phyloP scores from a whole-genome alignment of 2,797 vertebrate species.

The Leptodactylus fallax region DNA sequence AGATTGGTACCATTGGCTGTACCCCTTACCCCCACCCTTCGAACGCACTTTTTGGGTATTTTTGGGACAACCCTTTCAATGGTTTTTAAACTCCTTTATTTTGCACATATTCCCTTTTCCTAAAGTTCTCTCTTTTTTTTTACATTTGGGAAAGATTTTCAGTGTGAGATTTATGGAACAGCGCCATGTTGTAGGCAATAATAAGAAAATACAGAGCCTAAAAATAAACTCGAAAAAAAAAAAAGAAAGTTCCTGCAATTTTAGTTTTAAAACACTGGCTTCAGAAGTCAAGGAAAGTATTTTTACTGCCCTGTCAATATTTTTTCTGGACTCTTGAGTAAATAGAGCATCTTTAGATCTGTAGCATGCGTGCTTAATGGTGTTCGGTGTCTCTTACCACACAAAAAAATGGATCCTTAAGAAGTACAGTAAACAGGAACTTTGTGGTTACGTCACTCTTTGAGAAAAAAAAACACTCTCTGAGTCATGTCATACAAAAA shows the following conservation, averaged over 20 bases:
- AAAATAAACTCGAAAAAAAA: slow-evolving; percentile 75
- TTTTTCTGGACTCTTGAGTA: slow-evolving; percentile 80
- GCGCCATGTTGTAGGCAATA: slow-evolving; percentile 65
- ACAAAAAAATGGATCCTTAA: slow-evolving; percentile 79
- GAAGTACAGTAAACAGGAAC: slow-evolving; percentile 80
- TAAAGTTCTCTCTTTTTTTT: slow-evolving; percentile 57
- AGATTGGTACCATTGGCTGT: background rate
- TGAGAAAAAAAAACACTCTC: slow-evolving; percentile 62
- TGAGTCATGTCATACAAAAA: slow-evolving; percentile 68
- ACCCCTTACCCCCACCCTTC: no score
- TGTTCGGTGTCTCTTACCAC: slow-evolving; percentile 77
- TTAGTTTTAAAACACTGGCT: slow-evolving; percentile 77
- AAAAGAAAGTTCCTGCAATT: slow-evolving; percentile 77
- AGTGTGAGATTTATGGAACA: slow-evolving; percentile 68
- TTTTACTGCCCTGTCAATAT: slow-evolving; percentile 84
- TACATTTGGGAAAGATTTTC: slow-evolving; percentile 50
- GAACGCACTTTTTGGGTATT: background rate
- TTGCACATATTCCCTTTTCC: background rate
- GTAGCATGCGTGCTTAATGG: slow-evolving; percentile 72
- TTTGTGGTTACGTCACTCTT: slow-evolving; percentile 74
- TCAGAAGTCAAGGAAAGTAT: slow-evolving; percentile 83
- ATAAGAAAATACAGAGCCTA: slow-evolving; percentile 71
- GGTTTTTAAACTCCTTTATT: background rate
- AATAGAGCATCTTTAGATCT: slow-evolving; percentile 78
- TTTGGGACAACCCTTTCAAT: background rate